Percentiles rank a stretch among this genome's conserved stretches.
phyloP scores from a whole-genome alignment of 2,888 invertebrate species.

The Globia sparganii region DNA sequence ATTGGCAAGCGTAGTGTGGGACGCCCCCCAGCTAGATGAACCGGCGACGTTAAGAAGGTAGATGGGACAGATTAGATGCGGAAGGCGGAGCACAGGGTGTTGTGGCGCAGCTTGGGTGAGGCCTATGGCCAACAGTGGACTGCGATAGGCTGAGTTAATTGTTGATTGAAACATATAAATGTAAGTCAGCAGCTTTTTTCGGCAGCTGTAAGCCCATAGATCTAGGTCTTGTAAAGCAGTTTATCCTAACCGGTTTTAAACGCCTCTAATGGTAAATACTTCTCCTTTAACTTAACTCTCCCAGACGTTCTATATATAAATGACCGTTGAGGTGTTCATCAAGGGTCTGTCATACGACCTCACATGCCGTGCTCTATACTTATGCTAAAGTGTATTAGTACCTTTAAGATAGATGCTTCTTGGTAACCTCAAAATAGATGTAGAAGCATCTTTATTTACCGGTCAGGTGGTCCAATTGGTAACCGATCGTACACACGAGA shows the following conservation, averaged over 20 bases:
- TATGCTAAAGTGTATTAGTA: not conserved
- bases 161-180: not conserved
- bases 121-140: not conserved
- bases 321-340: not conserved
- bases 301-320: not conserved
- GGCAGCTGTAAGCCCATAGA: not conserved
- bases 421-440: not conserved
- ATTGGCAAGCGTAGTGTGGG: not conserved
- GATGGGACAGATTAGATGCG: not conserved
- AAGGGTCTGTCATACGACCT: not conserved
- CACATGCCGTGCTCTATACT: not conserved
- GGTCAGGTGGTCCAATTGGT: conserved; percentile 47
- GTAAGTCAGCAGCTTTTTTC: not conserved
- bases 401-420: not conserved
- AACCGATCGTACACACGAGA: conserved; percentile 18
- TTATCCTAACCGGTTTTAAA: not conserved
- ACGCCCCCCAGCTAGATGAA: not conserved
- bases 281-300: not conserved
- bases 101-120: not conserved
- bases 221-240: not conserved
- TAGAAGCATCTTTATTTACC: not conserved
- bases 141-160: not conserved
- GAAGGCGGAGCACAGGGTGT: not conserved
- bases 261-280: not conserved
- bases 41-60: not conserved